Conservation (phyloP, 2,113 vertebrate species). For the Lepus americanus region DNA sequence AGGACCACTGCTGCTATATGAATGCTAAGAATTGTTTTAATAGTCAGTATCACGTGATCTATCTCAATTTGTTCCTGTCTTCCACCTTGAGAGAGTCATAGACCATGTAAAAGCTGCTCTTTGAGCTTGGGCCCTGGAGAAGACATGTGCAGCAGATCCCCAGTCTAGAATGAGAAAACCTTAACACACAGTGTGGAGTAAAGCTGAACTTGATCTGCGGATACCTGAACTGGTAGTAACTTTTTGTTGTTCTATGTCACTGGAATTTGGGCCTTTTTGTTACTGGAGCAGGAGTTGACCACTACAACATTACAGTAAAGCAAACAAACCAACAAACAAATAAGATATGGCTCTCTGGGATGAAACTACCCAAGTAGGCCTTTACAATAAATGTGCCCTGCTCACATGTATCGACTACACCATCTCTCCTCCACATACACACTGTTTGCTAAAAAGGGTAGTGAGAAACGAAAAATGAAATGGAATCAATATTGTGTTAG, state of each 20-base stretch:
- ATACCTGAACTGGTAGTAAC: neutral
- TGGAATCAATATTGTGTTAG: constrained; percentile 75
- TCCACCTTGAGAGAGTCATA: neutral
- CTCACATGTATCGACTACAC: neutral
- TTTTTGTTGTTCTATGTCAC: neutral
- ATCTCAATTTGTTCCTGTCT: neutral
- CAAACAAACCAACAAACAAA: neutral
- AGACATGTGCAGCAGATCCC: constrained; percentile 4
- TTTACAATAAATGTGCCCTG: constrained; percentile 50
- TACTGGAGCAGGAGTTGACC: constrained; percentile 28
- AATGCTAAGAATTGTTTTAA: neutral
- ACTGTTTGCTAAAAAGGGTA: constrained; percentile 67
- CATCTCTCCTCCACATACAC: constrained; percentile 57
- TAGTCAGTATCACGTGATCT: neutral
- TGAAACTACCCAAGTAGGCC: constrained; percentile 34
- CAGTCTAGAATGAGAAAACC: constrained; percentile 18
- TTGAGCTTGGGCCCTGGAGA: neutral
- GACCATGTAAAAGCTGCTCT: neutral
- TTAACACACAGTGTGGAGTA: neutral
- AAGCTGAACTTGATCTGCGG: neutral
- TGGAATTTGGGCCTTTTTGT: constrained; percentile 16
- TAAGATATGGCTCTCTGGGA: neutral
- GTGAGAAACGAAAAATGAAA: constrained; percentile 76
- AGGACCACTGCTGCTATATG: neutral
- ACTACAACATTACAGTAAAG: constrained; percentile 42